phyloP scores from a whole-genome alignment of 2,113 vertebrate genomes.

The Thalassarche chlororhynchos region DNA sequence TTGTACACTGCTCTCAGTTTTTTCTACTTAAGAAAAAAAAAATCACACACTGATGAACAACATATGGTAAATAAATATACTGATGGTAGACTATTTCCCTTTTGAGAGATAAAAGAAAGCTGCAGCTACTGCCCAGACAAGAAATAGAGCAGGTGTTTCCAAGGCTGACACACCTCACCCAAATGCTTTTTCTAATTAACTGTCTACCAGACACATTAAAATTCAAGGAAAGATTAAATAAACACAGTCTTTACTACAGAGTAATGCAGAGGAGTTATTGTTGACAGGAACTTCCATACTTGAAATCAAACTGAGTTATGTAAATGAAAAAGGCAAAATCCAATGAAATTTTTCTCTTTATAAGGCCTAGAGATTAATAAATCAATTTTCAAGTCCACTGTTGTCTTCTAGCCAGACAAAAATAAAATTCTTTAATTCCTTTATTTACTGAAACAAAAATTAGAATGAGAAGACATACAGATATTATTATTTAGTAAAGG shows the following conservation, averaged over 20 bases:
- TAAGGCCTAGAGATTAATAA: neutral
- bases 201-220: neutral
- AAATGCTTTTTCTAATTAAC: neutral
- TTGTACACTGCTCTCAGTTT: neutral
- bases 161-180: neutral
- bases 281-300: neutral
- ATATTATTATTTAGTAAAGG: neutral
- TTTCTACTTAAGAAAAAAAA: neutral
- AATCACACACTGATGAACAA: accelerated
- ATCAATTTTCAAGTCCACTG: neutral
- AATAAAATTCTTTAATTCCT: neutral
- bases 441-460: neutral
- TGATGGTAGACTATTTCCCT: neutral
- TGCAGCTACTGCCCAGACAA: neutral
- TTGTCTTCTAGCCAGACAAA: neutral
- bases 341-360: neutral
- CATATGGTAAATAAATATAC: accelerated
- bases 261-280: neutral
- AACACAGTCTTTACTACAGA: neutral
- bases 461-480: neutral
- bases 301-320: neutral
- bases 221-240: neutral
- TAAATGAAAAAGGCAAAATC: neutral
- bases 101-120: neutral
- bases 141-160: neutral